These are phyloP conservation scores for Tridacna gigas DNA, from an alignment of 2,888 invertebrate species.

Conservation along the genomic window DNA sequence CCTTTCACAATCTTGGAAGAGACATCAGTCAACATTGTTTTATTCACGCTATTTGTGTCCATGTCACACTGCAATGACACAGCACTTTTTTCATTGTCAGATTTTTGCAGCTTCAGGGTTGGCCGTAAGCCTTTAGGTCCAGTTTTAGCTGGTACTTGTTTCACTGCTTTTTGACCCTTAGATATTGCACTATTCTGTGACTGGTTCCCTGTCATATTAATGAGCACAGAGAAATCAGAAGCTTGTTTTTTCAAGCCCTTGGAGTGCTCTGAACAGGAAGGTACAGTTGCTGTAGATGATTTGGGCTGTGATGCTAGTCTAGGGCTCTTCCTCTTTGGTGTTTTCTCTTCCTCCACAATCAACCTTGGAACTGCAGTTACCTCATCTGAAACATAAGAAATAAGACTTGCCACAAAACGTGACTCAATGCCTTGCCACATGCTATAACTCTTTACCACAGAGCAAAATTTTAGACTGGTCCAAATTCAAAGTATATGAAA, in stretches of 20 bases:
- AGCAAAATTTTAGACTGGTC: background rate
- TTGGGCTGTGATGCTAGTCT: conserved; percentile 40
- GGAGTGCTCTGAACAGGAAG: background rate
- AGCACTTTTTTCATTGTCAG: conserved; percentile 7
- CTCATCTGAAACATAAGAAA: no score
- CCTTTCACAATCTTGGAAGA: background rate
- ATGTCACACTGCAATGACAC: conserved; percentile 37
- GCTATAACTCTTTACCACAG: background rate
- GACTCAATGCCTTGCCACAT: background rate
- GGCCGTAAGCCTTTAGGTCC: conserved; percentile 46
- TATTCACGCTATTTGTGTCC: conserved; percentile 17
- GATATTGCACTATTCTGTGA: background rate
- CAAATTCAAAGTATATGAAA: background rate
- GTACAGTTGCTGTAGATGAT: conserved; percentile 6
- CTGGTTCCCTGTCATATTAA: conserved; percentile 3
- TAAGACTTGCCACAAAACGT: background rate
- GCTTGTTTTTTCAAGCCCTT: background rate
- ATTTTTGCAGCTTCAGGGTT: conserved; percentile 2
- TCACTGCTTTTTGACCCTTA: background rate
- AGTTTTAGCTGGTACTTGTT: conserved; percentile 23
- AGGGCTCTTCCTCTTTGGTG: conserved; percentile 59
- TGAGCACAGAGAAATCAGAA: background rate
- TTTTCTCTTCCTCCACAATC: conserved; percentile 42
- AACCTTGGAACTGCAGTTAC: conserved; percentile 12
- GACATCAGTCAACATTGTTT: background rate